phyloP scores from a whole-genome alignment of 1,140 invertebrate species.

The Heliconius eleuchia region DNA sequence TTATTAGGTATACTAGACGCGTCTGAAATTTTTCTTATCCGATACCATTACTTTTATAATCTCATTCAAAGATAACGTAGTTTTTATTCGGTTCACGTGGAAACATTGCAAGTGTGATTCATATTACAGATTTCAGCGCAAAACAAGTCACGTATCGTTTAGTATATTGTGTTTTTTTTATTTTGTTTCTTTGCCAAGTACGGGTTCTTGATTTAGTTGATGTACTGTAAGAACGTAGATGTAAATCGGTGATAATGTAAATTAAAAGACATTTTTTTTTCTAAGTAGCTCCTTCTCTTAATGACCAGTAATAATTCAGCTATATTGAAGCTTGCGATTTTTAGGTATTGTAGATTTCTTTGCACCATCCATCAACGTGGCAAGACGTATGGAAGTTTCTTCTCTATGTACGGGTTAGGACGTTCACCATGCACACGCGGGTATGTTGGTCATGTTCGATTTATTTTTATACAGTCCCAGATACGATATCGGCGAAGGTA shows the following conservation, averaged over 20 bases:
- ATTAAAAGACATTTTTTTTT: no score
- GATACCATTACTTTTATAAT: background rate
- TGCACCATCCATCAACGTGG: background rate
- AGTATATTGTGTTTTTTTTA: no score
- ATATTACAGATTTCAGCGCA: background rate
- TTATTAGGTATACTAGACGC: background rate
- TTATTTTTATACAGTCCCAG: constrained; percentile 32
- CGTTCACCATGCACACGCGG: constrained; percentile 49
- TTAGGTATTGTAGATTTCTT: background rate
- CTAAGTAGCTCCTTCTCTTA: no score
- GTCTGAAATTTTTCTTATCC: background rate
- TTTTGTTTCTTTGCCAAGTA: no score
- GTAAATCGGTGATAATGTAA: no score
- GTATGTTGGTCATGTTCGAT: constrained; percentile 32
- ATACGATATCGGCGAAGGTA: constrained; percentile 3
- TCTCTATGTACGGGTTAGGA: constrained; percentile 41
- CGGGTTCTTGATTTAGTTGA: no score
- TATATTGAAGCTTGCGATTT: background rate
- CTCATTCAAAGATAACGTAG: background rate
- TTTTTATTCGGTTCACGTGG: background rate
- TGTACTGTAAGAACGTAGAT: no score
- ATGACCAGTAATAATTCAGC: no score
- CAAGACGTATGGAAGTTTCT: background rate
- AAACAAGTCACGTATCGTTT: background rate
- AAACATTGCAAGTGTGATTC: background rate